These are phyloP conservation scores for Halcyon chelicuti DNA, from an alignment of 2,797 vertebrate genomes.

Conservation along the genomic window DNA sequence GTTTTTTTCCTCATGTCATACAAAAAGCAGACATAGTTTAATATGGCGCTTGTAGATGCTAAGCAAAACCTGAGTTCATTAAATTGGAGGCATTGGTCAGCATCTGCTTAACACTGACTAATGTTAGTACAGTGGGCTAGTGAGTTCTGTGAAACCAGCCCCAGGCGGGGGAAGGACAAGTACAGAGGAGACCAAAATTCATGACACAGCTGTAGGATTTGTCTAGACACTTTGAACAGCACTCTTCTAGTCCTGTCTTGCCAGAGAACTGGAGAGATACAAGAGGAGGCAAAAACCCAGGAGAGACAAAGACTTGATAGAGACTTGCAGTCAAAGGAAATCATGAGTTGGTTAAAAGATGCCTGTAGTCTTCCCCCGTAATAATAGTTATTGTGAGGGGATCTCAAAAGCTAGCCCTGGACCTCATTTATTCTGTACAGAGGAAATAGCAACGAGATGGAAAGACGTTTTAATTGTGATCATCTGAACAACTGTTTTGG, in stretches of 20 bases:
- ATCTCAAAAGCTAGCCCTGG: neutral
- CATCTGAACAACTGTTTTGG: neutral
- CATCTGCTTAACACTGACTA: neutral
- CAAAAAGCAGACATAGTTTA: neutral
- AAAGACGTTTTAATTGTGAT: constrained; percentile 21
- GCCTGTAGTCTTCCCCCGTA: neutral
- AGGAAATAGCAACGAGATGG: neutral
- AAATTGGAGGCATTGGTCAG: neutral
- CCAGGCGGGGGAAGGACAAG: neutral
- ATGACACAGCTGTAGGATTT: neutral
- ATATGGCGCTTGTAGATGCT: neutral
- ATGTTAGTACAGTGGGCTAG: neutral
- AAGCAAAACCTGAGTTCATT: neutral
- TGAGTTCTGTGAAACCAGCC: neutral
- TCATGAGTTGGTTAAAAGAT: neutral
- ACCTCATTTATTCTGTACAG: neutral
- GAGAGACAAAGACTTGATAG: neutral
- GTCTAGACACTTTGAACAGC: neutral
- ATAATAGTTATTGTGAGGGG: neutral
- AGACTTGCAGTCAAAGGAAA: neutral
- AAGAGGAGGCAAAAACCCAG: neutral
- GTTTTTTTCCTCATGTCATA: neutral
- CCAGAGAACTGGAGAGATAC: neutral
- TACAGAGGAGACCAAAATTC: neutral
- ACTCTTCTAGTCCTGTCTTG: neutral